A percentile compares a stretch with the other conserved stretches of the same genome.
Conservation (phyloP, 2,888 invertebrate species). For the Caenorhabditis wallacei region DNA sequence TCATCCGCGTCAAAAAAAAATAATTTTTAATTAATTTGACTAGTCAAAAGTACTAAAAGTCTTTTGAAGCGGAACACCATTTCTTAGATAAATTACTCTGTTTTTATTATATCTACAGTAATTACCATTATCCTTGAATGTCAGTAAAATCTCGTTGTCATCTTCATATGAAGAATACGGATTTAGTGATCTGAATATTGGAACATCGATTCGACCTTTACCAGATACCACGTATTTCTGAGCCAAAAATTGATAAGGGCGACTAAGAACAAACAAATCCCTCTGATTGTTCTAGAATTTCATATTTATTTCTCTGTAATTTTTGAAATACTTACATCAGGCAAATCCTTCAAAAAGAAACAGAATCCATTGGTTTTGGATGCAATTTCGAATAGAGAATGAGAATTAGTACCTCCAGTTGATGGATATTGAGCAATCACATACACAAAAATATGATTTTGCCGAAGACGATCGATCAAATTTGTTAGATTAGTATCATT, state of each 20-base stretch:
- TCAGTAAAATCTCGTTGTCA: too few relatives aligned
- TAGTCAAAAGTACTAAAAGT: too few relatives aligned
- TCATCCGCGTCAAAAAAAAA: too few relatives aligned
- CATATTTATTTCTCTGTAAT: too few relatives aligned
- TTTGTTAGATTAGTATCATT: not conserved
- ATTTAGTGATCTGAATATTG: not conserved
- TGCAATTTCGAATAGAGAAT: not conserved
- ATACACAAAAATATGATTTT: not conserved
- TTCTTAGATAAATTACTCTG: too few relatives aligned
- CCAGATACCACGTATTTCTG: conserved; percentile 1
- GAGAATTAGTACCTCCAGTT: not conserved
- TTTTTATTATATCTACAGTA: not conserved
- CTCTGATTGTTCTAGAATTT: too few relatives aligned
- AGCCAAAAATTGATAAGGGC: not conserved
- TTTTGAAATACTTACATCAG: not conserved
- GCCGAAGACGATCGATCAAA: not conserved
- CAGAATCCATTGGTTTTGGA: conserved; percentile 2
- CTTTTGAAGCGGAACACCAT: too few relatives aligned
- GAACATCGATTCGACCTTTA: not conserved
- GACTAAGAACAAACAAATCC: too few relatives aligned
- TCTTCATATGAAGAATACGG: too few relatives aligned
- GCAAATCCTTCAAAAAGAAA: not conserved
- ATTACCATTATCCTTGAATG: not conserved
- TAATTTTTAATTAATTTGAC: too few relatives aligned
- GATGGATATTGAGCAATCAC: not conserved